Evolutionary conservation across 2,888 invertebrate genomes (phyloP).

Genomic region (Melanophora roralis): DNA sequence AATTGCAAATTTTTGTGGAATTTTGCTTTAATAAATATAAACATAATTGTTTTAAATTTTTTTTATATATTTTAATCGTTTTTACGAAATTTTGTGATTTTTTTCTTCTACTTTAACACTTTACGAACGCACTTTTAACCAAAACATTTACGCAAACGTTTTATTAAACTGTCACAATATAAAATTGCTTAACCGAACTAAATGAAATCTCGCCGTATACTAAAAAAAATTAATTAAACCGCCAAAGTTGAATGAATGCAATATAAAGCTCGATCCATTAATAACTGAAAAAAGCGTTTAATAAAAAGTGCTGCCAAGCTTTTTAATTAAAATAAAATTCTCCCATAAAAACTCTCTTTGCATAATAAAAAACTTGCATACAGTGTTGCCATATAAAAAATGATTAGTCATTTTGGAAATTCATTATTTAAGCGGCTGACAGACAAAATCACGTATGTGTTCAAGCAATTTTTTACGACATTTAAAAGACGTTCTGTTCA

Average conservation of each 20-base stretch:
- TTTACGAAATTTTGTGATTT: not conserved
- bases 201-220: slow-evolving; percentile 52
- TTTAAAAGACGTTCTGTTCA: too few relatives aligned
- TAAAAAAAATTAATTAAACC: slow-evolving; percentile 31
- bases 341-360: not conserved
- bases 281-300: slow-evolving; percentile 12
- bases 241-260: slow-evolving; percentile 42
- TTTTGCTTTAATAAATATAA: slow-evolving; percentile 14
- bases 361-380: not conserved
- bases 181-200: slow-evolving; percentile 5
- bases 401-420: too few relatives aligned
- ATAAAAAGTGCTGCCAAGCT: slow-evolving; percentile 15
- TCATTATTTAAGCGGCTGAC: too few relatives aligned
- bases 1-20: slow-evolving; percentile 4
- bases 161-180: not conserved
- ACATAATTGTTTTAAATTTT: slow-evolving; percentile 1
- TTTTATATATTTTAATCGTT: slow-evolving; percentile 11
- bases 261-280: slow-evolving; percentile 44
- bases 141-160: slow-evolving; percentile 18
- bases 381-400: too few relatives aligned
- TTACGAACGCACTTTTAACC: not conserved
- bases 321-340: not conserved
- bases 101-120: slow-evolving; percentile 10
- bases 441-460: too few relatives aligned
- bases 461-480: too few relatives aligned